Base-by-base conservation (phyloP, 2,888 invertebrate genomes). In the Pachliopta kotzebuea region DNA sequence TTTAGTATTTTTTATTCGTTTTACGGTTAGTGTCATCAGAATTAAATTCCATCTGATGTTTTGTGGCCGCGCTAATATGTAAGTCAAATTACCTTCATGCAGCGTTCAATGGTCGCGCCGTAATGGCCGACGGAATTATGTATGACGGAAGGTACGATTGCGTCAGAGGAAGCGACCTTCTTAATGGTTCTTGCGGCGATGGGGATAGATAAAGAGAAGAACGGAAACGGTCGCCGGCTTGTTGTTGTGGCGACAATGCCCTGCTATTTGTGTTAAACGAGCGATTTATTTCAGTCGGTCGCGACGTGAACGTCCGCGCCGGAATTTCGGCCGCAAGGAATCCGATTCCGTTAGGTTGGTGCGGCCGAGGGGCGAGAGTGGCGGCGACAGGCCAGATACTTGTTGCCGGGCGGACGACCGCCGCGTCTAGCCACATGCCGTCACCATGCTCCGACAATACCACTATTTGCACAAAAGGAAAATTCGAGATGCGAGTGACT, bases 241-340 rank as follows among this genome's bases (percentile, higher is more conserved):
- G 87, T 88, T 88, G 85, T 85, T 88, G 87, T 81, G 83, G 80
- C 83, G 86, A 89, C 89, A 89, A 86, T 89, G 86, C 84, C 79
- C 84, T 83, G 87, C 89, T 90, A 88, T 90, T 90, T 90, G 86
- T 84, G 90, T 89, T 87, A 88, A 87, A 90, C 83, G 85, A 84
- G 85, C 88, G 86, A 88, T 88, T 90, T 90, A 90, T 90, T 90
- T 90, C 88, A 90, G 90, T 88, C 88, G 81, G 85, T 84, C 81
- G 88, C 76, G 81, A 82, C 89, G 90, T 90, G 90, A 90, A 90
- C 76, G 90, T 85, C 88, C 90, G 85, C 89, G 74, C 77, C 77
- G 90, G 90, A 88, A 90, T 90, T 90, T 90, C 80, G 89, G 88
- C 80, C 85, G 84, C 81, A 80, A 85, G 86, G 89, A 86, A 88